phyloP scores from a whole-genome alignment of 2,888 invertebrate genomes.

The Agonopterix alstromeriana region DNA sequence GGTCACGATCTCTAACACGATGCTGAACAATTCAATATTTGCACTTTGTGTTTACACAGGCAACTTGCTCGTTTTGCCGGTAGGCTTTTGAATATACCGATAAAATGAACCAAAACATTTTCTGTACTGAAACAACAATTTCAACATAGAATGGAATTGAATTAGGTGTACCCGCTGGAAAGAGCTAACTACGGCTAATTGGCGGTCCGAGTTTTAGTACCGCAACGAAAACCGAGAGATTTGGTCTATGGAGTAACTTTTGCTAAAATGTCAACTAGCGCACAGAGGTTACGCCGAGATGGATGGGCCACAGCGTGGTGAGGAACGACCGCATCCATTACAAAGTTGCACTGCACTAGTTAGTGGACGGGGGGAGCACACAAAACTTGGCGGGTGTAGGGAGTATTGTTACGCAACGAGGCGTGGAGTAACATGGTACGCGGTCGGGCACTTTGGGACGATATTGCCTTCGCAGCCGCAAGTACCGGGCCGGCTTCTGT shows the following conservation, averaged over 20 bases:
- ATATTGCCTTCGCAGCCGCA: not conserved
- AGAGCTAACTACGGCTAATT: no score
- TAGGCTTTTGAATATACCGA: no score
- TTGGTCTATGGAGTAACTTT: not conserved
- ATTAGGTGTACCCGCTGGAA: no score
- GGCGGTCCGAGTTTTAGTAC: no score
- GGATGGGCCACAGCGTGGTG: constrained; percentile 1
- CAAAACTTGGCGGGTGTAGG: not conserved
- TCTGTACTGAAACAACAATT: no score
- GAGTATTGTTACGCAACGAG: not conserved
- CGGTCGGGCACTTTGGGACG: not conserved
- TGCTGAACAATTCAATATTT: no score
- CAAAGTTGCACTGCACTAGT: constrained; percentile 3
- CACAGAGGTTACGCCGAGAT: constrained; percentile 1
- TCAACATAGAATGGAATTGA: no score
- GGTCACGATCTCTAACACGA: no score
- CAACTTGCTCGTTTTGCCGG: no score
- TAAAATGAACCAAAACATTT: no score
- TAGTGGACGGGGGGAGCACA: not conserved
- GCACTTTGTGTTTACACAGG: no score
- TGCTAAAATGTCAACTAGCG: not conserved
- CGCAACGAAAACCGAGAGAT: not conserved
- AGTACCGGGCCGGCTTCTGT: no score
- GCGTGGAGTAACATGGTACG: not conserved
- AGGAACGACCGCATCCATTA: constrained; percentile 8